A percentile compares a stretch with the other conserved stretches of the same genome.
These are phyloP conservation scores for Tyto alba DNA, from an alignment of 2,113 vertebrate genomes.

Conservation along the genomic window DNA sequence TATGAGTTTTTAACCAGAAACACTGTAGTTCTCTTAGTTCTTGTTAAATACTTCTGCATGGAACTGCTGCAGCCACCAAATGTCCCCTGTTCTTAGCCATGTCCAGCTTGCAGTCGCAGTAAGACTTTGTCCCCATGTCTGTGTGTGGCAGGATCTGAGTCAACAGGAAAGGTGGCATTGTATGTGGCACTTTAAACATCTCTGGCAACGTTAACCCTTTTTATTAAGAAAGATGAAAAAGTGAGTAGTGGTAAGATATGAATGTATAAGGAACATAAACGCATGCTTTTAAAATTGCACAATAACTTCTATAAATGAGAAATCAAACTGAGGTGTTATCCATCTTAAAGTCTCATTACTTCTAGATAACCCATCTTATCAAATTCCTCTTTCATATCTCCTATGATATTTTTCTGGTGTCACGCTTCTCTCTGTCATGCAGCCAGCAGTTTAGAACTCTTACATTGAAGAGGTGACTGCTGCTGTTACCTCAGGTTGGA, in stretches of 20 bases:
- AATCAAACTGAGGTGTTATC: background rate
- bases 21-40: background rate
- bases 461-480: background rate
- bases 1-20: background rate
- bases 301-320: background rate
- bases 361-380: background rate
- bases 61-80: background rate
- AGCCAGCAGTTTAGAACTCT: background rate
- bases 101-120: background rate
- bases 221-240: background rate
- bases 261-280: background rate
- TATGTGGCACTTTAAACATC: background rate
- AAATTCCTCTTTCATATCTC: background rate
- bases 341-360: background rate
- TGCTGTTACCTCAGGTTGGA: background rate
- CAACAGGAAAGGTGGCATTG: background rate
- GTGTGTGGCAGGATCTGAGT: background rate
- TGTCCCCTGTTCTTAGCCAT: background rate
- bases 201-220: background rate
- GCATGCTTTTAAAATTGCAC: background rate
- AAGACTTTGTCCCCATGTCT: background rate
- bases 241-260: background rate
- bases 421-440: background rate
- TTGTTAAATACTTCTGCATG: background rate
- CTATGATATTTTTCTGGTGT: background rate